Base-by-base conservation (phyloP, 2,888 invertebrate genomes). In the Zootermopsis nevadensis region DNA sequence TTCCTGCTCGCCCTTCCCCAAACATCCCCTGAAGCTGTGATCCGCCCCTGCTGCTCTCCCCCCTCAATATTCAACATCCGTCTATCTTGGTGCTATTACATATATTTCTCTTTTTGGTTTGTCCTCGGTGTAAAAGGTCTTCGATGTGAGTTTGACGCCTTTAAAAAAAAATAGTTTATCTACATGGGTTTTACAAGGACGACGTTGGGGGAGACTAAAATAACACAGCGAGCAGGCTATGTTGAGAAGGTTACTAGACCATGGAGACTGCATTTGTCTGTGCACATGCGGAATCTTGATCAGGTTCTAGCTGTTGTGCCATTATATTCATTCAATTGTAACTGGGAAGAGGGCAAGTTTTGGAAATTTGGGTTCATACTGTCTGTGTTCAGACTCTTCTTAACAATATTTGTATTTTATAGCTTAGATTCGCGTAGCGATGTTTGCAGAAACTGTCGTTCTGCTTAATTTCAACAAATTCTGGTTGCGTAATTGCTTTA, bases 101-200 rank as follows among this genome's bases (percentile, higher is more conserved):
- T 60, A 79, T 79, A 79, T 79, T 79, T 79, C 66, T 66, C 79
- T 66, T 79, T 79, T 38, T 48, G 79, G 79, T 69, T 82, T 77
- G 79, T 67, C 53, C 67, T 24, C 38, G 48, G 79, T 82, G 82
- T 82, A 82, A 82, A 82, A 79, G 82, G 77, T 66, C 82, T 79
- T 79, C 79, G 82, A 82, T 82, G 69, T 69, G 79, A 82, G 82
- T 82, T 82, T 82, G 79, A 82, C 82, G 69, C 79, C 69, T 82
- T 77, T 66, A 66, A 30, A 38, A 35, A 60, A 77, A 69, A 67
- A n/a, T n/a, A 27, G 79, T 77, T 82, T 82, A 82, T 79, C 66
- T 74, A 74, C 74, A 74, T 22, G 74, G 24, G 74, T 38, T 42
- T 74, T 74, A 74, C 38, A n/a, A 38, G 74, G 74, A 74, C 38